These are phyloP conservation scores for Plodia interpunctella DNA, from an alignment of 1,140 invertebrate species.

Conservation along the genomic window DNA sequence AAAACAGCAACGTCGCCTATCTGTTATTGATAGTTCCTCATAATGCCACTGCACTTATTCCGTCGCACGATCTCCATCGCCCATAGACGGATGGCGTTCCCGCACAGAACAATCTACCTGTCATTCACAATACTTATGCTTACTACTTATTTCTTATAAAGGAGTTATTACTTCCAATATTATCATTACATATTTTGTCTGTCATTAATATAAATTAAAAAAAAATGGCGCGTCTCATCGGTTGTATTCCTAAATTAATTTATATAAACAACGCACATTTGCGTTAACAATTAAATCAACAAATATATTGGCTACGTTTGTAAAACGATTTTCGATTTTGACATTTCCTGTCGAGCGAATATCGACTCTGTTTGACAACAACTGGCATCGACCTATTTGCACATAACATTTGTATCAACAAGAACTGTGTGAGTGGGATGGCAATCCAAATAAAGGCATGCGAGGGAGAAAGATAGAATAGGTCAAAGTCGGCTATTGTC, in stretches of 20 bases:
- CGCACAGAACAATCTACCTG: constrained; percentile 19
- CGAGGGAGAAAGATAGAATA: background rate
- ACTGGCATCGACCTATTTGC: background rate
- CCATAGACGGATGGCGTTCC: constrained; percentile 19
- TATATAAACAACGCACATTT: background rate
- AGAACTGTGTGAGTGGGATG: background rate
- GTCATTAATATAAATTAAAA: constrained; percentile 10
- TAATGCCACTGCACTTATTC: too few relatives aligned
- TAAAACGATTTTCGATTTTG: background rate
- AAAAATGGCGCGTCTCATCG: background rate
- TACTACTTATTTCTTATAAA: constrained; percentile 36
- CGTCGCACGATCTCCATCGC: too few relatives aligned
- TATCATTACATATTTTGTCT: constrained; percentile 23
- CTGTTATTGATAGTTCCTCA: too few relatives aligned
- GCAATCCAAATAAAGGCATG: background rate
- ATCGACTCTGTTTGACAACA: background rate
- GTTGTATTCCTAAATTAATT: background rate
- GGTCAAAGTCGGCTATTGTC: background rate
- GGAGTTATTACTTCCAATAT: constrained; percentile 25
- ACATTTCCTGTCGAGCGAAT: background rate
- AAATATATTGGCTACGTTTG: background rate
- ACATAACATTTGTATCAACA: background rate
- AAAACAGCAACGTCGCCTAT: too few relatives aligned
- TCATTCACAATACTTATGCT: constrained; percentile 39
- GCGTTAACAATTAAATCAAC: constrained; percentile 6